phyloP scores from a whole-genome alignment of 2,113 vertebrate species.

The Esox niger region DNA sequence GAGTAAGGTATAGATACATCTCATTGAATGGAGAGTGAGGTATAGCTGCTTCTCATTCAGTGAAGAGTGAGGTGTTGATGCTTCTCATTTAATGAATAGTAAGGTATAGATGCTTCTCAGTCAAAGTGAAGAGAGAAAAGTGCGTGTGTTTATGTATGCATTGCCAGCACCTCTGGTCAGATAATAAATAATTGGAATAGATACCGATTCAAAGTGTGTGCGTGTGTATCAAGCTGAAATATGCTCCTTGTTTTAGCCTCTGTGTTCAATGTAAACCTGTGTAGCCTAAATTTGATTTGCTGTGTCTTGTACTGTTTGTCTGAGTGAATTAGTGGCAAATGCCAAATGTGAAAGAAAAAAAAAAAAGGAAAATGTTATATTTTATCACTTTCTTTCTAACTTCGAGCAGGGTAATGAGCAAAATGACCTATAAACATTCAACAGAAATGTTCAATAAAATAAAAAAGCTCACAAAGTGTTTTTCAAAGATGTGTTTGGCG shows the following conservation, averaged over 20 bases:
- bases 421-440: background rate
- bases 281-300: slow-evolving; percentile 42
- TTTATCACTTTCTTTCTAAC: slow-evolving; percentile 46
- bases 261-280: slow-evolving; percentile 28
- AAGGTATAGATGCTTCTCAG: slow-evolving; percentile 30
- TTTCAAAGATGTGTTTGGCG: background rate
- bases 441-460: background rate
- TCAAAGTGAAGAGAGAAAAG: slow-evolving; percentile 17
- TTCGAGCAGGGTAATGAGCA: slow-evolving; percentile 42
- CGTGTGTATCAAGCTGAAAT: background rate
- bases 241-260: slow-evolving; percentile 36
- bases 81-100: too few relatives aligned
- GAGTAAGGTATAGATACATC: too few relatives aligned
- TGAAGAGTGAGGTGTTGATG: too few relatives aligned
- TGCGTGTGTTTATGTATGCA: slow-evolving; percentile 24
- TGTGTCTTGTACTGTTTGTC: slow-evolving; percentile 38
- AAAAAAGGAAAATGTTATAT: slow-evolving; percentile 33
- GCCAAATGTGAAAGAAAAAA: slow-evolving; percentile 26
- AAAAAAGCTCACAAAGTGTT: background rate
- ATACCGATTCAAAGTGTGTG: background rate
- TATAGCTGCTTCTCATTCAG: too few relatives aligned
- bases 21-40: too few relatives aligned
- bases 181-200: slow-evolving; percentile 34
- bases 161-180: slow-evolving; percentile 34
- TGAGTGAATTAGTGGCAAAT: slow-evolving; percentile 29